Evolutionary conservation across 2,888 invertebrate genomes (phyloP).

Genomic region (Copidosoma aretas): DNA sequence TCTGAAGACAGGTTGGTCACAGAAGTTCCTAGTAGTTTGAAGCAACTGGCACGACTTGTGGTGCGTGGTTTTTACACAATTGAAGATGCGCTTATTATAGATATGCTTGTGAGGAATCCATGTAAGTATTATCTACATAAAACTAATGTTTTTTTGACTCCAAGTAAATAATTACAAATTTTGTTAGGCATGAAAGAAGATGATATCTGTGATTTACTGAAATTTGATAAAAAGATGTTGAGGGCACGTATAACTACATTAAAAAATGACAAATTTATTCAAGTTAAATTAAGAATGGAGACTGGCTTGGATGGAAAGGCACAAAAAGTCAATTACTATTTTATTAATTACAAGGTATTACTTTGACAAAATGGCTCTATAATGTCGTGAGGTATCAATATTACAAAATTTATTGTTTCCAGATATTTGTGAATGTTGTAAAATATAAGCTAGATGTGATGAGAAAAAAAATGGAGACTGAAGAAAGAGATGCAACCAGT

Average conservation of each 20-base stretch:
- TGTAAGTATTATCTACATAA: slow-evolving; percentile 68
- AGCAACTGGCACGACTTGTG: slow-evolving; percentile 88
- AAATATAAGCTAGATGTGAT: slow-evolving; percentile 97
- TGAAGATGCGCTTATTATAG: slow-evolving; percentile 93
- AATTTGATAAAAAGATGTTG: slow-evolving; percentile 93
- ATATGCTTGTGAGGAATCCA: slow-evolving; percentile 94
- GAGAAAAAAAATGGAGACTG: slow-evolving; percentile 93
- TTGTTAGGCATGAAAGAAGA: slow-evolving; percentile 82
- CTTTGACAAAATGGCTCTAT: neutral
- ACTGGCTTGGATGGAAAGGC: slow-evolving; percentile 94
- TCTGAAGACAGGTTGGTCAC: slow-evolving; percentile 80
- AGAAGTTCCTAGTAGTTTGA: slow-evolving; percentile 92
- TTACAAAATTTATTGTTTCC: slow-evolving; percentile 82
- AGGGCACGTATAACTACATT: slow-evolving; percentile 84
- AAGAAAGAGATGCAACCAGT: slow-evolving; percentile 93
- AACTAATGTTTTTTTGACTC: neutral
- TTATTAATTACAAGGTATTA: slow-evolving; percentile 87
- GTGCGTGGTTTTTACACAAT: slow-evolving; percentile 92
- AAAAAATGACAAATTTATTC: slow-evolving; percentile 92
- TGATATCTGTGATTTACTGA: slow-evolving; percentile 86
- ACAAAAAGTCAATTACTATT: slow-evolving; percentile 95
- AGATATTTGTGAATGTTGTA: slow-evolving; percentile 95
- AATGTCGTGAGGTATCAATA: neutral
- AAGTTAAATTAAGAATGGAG: slow-evolving; percentile 92
- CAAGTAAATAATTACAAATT: slow-evolving; percentile 1